Conservation (phyloP, 2,113 vertebrate genomes). For the Bufo gargarizans region DNA sequence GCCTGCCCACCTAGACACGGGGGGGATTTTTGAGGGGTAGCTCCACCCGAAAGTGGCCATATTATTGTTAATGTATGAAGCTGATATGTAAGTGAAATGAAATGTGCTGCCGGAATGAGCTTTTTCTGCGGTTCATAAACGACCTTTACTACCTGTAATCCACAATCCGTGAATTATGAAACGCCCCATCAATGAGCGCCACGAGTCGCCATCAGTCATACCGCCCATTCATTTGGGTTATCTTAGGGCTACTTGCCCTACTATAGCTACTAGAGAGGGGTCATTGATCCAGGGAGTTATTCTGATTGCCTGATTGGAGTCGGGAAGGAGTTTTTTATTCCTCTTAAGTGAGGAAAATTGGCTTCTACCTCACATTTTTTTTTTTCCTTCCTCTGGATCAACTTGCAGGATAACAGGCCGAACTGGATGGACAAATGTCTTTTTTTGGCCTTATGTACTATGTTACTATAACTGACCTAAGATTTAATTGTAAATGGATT, state of each 20-base stretch:
- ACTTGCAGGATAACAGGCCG: too few species aligned
- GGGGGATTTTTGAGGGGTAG: background rate
- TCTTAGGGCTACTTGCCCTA: background rate
- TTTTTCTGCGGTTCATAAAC: background rate
- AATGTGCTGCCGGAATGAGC: background rate
- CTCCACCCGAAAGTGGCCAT: background rate
- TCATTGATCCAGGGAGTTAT: too few species aligned
- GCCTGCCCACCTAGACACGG: background rate
- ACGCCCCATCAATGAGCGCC: background rate
- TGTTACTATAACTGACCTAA: background rate
- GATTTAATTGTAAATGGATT: background rate
- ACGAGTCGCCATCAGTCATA: background rate
- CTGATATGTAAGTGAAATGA: background rate
- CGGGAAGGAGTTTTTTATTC: too few species aligned
- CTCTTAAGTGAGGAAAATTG: too few species aligned
- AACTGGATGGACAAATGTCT: too few species aligned
- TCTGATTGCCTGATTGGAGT: too few species aligned
- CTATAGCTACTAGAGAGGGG: too few species aligned
- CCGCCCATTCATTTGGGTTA: background rate
- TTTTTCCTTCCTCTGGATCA: too few species aligned
- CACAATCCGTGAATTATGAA: background rate
- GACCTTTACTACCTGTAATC: background rate
- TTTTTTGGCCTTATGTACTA: too few species aligned
- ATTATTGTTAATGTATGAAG: constrained; percentile 18
- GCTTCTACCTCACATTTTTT: too few species aligned